These are phyloP conservation scores for Ellobium chinense DNA, from an alignment of 2,888 invertebrate species.

Conservation along the genomic window DNA sequence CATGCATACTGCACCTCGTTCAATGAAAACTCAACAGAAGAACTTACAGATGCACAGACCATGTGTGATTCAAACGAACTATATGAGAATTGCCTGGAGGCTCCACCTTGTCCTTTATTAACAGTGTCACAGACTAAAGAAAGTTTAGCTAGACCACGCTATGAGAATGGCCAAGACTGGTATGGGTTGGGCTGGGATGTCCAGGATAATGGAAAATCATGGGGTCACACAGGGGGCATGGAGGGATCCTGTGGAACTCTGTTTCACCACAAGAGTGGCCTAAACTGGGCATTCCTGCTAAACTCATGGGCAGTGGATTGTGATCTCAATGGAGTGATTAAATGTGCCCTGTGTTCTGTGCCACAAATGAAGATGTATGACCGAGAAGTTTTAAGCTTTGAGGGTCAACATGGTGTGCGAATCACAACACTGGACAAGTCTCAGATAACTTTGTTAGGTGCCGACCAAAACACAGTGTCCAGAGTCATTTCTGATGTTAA, in stretches of 20 bases:
- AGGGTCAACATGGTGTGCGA: slow-evolving; percentile 23
- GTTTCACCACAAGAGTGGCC: slow-evolving; percentile 64
- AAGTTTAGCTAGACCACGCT: slow-evolving; percentile 62
- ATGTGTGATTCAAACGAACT: too few species aligned
- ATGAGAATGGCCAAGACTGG: slow-evolving; percentile 63
- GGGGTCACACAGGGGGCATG: slow-evolving; percentile 75
- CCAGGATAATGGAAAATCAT: slow-evolving; percentile 65
- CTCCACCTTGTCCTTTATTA: slow-evolving; percentile 35
- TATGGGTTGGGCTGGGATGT: slow-evolving; percentile 75
- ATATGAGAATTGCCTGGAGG: too few species aligned
- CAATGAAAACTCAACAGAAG: too few species aligned
- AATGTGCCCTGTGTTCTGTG: slow-evolving; percentile 62
- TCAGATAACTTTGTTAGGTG: slow-evolving; percentile 56
- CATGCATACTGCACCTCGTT: too few species aligned
- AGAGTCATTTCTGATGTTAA: slow-evolving; percentile 45
- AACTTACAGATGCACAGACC: too few species aligned
- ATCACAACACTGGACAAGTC: slow-evolving; percentile 51
- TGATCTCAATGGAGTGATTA: slow-evolving; percentile 70
- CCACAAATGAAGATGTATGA: slow-evolving; percentile 51
- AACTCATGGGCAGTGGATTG: slow-evolving; percentile 73
- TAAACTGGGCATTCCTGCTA: slow-evolving; percentile 70
- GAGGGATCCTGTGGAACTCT: slow-evolving; percentile 73
- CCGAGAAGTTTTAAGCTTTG: background rate
- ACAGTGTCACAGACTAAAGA: slow-evolving; percentile 44
- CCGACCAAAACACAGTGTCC: slow-evolving; percentile 47